Conservation (phyloP, 2,797 vertebrate genomes). For the Leptoclinus maculatus region DNA sequence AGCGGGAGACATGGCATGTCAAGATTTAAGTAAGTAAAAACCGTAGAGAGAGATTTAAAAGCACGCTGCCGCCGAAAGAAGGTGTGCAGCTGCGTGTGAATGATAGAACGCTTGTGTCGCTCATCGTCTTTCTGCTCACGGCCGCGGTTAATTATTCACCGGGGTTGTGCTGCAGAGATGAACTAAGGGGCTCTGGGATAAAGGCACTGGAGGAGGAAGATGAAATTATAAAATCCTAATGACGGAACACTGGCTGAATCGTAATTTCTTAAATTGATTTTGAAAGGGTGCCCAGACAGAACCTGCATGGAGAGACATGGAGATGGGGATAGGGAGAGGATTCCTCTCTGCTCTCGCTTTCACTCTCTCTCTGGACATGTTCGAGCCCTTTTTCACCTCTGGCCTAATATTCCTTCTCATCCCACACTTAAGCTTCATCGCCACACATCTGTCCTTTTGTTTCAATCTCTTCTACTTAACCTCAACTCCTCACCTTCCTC, state of each 20-base stretch:
- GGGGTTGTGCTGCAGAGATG: constrained; percentile 80
- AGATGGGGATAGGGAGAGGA: constrained; percentile 48
- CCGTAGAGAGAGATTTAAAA: constrained; percentile 38
- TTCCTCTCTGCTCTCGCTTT: constrained; percentile 29
- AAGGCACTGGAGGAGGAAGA: constrained; percentile 82
- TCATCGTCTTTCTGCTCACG: constrained; percentile 81
- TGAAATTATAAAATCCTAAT: constrained; percentile 87
- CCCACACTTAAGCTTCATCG: constrained; percentile 47
- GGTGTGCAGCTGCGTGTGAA: constrained; percentile 63
- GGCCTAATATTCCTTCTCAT: constrained; percentile 57
- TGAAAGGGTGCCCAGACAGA: constrained; percentile 81
- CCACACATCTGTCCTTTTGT: constrained; percentile 61
- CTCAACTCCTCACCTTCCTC: constrained; percentile 37
- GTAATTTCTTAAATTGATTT: constrained; percentile 85
- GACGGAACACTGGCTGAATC: constrained; percentile 81
- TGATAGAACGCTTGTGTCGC: constrained; percentile 64
- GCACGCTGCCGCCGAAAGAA: constrained; percentile 29
- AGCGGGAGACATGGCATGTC: constrained; percentile 45
- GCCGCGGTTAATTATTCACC: constrained; percentile 81
- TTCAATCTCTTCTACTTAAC: constrained; percentile 58
- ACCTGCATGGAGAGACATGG: constrained; percentile 54
- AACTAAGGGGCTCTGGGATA: constrained; percentile 79
- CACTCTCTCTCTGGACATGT: constrained; percentile 34
- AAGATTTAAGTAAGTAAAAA: constrained; percentile 51
- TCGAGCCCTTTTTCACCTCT: constrained; percentile 59